Evolutionary conservation across 2,888 invertebrate genomes (phyloP), one percentile per base, ranked within the genome.

Genomic region (Orthonychiurus folsomi): DNA sequence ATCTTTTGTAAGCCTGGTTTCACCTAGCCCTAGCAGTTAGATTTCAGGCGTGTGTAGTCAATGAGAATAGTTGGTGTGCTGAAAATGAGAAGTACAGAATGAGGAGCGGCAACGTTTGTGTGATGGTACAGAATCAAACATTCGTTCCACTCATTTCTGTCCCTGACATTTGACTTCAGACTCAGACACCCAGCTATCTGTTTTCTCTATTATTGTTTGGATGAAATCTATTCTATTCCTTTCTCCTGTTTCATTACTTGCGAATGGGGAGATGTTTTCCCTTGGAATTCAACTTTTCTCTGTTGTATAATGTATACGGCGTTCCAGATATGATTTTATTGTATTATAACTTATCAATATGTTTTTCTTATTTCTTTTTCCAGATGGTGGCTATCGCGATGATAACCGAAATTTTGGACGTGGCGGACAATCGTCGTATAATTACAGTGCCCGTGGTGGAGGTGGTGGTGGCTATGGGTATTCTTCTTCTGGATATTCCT

Each of bases 391-490:
- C n/a, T n/a, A n/a, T n/a, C n/a, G n/a, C n/a, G n/a, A n/a, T n/a
- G n/a, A n/a, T n/a, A n/a, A n/a, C n/a, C n/a, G n/a, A n/a, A n/a
- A n/a, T n/a, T n/a, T n/a, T n/a, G n/a, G n/a, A n/a, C n/a, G n/a
- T n/a, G n/a, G n/a, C n/a, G n/a, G n/a, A n/a, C n/a, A n/a, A n/a
- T n/a, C n/a, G n/a, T n/a, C n/a, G n/a, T n/a, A n/a, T n/a, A 9
- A 37, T 52, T 57, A 26, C 23, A 23, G 50, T 48, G 37, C 26
- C 23, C 47, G 55, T 24, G 59, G 65, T 50, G 62, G 66, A 56
- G 60, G 62, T 15, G 56, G 62, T 25, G 58, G 62, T 25, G 65
- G 61, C 18, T 28, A 60, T 25, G 37, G 54, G 48, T 37, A 60
- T 3, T n/a, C 21, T 20, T 27, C 37, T 25, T 18, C 20, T 28